These are phyloP conservation scores for Agonopterix heracliana DNA, from an alignment of 2,888 invertebrate genomes.

Conservation along the genomic window DNA sequence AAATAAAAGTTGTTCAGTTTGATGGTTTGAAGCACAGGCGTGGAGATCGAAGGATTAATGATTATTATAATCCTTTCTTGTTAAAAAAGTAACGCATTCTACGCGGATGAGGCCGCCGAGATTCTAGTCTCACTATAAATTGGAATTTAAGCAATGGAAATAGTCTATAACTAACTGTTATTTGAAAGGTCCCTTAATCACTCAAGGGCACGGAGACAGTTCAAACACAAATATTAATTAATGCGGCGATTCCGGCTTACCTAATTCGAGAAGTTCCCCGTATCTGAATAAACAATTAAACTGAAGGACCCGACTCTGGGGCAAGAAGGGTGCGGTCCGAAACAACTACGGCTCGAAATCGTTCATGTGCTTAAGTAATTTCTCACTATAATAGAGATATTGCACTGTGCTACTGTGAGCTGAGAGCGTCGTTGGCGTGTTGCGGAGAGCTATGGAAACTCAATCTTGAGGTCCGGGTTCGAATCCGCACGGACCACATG, in stretches of 20 bases:
- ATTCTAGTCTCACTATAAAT: conserved; percentile 30
- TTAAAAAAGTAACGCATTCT: too few species aligned
- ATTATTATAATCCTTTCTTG: too few species aligned
- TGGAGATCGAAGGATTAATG: too few species aligned
- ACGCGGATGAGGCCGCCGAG: too few species aligned
- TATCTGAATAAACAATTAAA: conserved; percentile 70
- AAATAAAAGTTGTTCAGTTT: too few species aligned
- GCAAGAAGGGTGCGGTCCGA: conserved; percentile 9
- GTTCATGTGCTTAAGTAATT: conserved; percentile 4
- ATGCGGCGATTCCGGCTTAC: conserved; percentile 64
- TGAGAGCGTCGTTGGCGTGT: too few species aligned
- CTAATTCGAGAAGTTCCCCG: conserved; percentile 66
- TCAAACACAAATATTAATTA: conserved; percentile 74
- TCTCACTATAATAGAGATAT: conserved; percentile 1
- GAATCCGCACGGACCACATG: too few species aligned
- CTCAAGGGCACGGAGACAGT: conserved; percentile 66
- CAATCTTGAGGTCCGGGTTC: too few species aligned
- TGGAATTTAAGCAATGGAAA: conserved; percentile 52
- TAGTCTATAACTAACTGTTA: conserved; percentile 58
- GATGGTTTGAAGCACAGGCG: too few species aligned
- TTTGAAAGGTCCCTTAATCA: conserved; percentile 68
- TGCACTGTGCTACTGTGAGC: too few species aligned
- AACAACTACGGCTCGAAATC: conserved; percentile 12
- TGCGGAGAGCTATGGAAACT: too few species aligned
- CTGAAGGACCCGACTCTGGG: conserved; percentile 34